Evolutionary conservation across 2,113 vertebrate genomes (phyloP).

Genomic region (Jacana jacana): DNA sequence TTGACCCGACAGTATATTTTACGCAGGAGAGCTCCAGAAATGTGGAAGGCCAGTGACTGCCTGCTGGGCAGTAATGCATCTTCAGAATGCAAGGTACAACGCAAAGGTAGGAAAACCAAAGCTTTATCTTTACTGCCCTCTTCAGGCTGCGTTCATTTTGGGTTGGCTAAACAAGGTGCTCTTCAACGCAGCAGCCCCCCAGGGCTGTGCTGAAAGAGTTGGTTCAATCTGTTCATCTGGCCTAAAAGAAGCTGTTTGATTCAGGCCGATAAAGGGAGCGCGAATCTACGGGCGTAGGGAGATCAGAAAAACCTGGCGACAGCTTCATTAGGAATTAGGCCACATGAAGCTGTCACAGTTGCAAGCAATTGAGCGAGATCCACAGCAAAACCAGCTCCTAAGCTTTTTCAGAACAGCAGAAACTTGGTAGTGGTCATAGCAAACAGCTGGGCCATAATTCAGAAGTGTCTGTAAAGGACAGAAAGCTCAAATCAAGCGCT

Average conservation of each 20-base stretch:
- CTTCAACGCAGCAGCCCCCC: not conserved
- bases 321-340: not conserved
- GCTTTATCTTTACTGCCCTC: slow-evolving; percentile 74
- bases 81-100: not conserved
- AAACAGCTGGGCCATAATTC: not conserved
- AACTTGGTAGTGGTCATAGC: not conserved
- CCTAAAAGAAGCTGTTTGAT: not conserved
- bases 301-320: not conserved
- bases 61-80: not conserved
- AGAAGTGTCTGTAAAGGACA: not conserved
- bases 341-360: not conserved
- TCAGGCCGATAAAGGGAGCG: not conserved
- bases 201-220: not conserved
- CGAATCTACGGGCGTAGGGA: not conserved
- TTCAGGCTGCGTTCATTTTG: slow-evolving; percentile 47
- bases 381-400: not conserved
- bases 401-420: not conserved
- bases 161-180: not conserved
- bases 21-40: slow-evolving; percentile 48
- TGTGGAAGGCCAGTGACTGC: slow-evolving; percentile 55
- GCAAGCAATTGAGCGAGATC: not conserved
- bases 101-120: slow-evolving; percentile 30
- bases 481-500: not conserved
- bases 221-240: not conserved
- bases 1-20: slow-evolving; percentile 63